These are phyloP conservation scores for Eupithecia insigniata DNA, from an alignment of 2,888 invertebrate genomes.

Conservation along the genomic window DNA sequence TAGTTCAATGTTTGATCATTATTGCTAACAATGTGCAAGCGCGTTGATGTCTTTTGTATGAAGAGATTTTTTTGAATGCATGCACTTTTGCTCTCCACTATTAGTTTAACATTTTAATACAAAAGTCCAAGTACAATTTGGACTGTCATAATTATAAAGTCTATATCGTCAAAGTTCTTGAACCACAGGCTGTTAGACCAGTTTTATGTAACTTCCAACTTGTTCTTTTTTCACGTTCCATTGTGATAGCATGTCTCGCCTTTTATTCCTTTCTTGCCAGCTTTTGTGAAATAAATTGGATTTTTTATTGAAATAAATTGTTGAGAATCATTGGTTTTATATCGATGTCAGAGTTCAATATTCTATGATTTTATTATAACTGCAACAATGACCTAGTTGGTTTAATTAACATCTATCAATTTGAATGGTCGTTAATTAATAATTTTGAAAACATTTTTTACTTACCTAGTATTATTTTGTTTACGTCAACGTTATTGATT, in stretches of 20 bases:
- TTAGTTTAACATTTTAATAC: background rate
- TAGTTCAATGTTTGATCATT: too few relatives aligned
- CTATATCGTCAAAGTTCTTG: constrained; percentile 46
- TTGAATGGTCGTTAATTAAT: constrained; percentile 14
- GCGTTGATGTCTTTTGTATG: constrained; percentile 23
- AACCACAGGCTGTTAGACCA: constrained; percentile 52
- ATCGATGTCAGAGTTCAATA: constrained; percentile 26
- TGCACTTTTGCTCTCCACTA: background rate
- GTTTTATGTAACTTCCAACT: constrained; percentile 55
- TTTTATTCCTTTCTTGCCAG: constrained; percentile 43
- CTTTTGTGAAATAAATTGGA: constrained; percentile 25
- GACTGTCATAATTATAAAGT: background rate
- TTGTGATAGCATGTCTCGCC: constrained; percentile 48
- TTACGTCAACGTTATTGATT: background rate
- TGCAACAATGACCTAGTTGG: constrained; percentile 5
- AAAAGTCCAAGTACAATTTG: background rate
- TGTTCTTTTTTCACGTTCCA: constrained; percentile 55
- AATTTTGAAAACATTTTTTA: background rate
- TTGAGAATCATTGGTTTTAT: constrained; percentile 51
- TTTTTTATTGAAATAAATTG: constrained; percentile 29
- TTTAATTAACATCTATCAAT: constrained; percentile 11
- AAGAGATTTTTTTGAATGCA: background rate
- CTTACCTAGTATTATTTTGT: background rate
- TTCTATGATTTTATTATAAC: constrained; percentile 26
- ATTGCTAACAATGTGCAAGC: background rate